phyloP scores from a whole-genome alignment of 2,888 invertebrate species.

The Prosopocoilus inquinatus region DNA sequence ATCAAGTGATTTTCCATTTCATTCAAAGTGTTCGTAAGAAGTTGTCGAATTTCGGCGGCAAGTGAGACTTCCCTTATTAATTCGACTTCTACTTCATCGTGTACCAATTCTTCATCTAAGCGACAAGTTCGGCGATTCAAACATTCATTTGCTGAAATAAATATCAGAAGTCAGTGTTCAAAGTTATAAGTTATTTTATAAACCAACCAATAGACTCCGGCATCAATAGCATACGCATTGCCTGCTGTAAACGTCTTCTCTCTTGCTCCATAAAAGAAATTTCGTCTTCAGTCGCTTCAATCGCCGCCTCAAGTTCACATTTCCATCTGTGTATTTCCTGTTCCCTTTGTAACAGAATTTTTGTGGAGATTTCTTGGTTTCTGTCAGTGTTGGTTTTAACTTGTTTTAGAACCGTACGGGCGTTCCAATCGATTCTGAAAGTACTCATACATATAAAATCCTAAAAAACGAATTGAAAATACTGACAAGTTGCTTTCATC shows the following conservation, averaged over 20 bases:
- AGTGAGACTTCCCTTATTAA: constrained; percentile 72
- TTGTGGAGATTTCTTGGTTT: constrained; percentile 66
- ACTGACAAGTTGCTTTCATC: too few species aligned
- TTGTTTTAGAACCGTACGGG: constrained; percentile 63
- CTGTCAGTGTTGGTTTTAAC: constrained; percentile 66
- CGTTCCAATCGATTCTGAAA: constrained; percentile 57
- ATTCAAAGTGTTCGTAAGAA: constrained; percentile 60
- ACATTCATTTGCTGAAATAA: constrained; percentile 62
- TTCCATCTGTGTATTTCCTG: constrained; percentile 74
- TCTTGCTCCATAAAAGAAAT: constrained; percentile 67
- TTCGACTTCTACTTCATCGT: constrained; percentile 75
- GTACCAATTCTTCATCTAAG: constrained; percentile 69
- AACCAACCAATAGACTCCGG: constrained; percentile 67
- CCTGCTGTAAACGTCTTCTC: constrained; percentile 65
- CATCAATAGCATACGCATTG: constrained; percentile 63
- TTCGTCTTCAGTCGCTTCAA: constrained; percentile 68
- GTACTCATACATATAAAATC: too few species aligned
- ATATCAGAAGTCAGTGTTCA: background rate
- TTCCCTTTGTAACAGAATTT: constrained; percentile 63
- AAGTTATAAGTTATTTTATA: background rate
- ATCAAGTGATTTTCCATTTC: constrained; percentile 69
- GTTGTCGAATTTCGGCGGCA: constrained; percentile 65
- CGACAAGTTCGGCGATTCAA: constrained; percentile 68
- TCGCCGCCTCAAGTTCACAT: constrained; percentile 68
- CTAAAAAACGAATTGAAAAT: too few species aligned